Percentiles rank a stretch among this genome's conserved stretches.
phyloP scores from a whole-genome alignment of 2,888 invertebrate species.

The Julus scandinavius region DNA sequence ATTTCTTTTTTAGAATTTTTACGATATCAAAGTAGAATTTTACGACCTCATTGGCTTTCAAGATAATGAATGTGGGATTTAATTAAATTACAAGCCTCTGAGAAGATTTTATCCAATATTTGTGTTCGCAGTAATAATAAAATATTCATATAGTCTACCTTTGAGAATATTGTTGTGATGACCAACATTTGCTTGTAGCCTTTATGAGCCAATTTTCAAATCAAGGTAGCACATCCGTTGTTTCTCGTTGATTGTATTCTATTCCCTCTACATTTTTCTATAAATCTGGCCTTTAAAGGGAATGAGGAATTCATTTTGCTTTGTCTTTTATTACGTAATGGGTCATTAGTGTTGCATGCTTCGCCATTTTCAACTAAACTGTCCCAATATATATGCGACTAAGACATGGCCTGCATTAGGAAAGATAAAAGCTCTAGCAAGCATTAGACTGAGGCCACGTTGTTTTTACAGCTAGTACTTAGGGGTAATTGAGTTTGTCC shows the following conservation, averaged over 20 bases:
- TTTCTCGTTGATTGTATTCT: not conserved
- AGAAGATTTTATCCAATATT: not conserved
- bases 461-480: slow-evolving; percentile 40
- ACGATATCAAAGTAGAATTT: no score
- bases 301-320: slow-evolving; percentile 25
- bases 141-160: not conserved
- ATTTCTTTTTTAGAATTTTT: no score
- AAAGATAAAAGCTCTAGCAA: slow-evolving; percentile 20
- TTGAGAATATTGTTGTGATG: not conserved
- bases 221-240: not conserved
- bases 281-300: slow-evolving; percentile 12
- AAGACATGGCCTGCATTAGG: slow-evolving; percentile 27
- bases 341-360: slow-evolving; percentile 24
- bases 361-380: slow-evolving; percentile 35
- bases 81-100: not conserved
- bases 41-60: not conserved
- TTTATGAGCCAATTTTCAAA: not conserved
- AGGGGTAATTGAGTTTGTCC: slow-evolving; percentile 23
- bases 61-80: not conserved
- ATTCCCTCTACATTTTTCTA: not conserved
- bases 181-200: not conserved
- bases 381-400: slow-evolving; percentile 17
- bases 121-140: not conserved
- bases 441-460: slow-evolving; percentile 36
- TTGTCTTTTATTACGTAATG: slow-evolving; percentile 23